A percentile compares a stretch with the other conserved stretches of the same genome.
Evolutionary conservation across 2,797 vertebrate species (phyloP).

Genomic region (Uromys caudimaculatus): DNA sequence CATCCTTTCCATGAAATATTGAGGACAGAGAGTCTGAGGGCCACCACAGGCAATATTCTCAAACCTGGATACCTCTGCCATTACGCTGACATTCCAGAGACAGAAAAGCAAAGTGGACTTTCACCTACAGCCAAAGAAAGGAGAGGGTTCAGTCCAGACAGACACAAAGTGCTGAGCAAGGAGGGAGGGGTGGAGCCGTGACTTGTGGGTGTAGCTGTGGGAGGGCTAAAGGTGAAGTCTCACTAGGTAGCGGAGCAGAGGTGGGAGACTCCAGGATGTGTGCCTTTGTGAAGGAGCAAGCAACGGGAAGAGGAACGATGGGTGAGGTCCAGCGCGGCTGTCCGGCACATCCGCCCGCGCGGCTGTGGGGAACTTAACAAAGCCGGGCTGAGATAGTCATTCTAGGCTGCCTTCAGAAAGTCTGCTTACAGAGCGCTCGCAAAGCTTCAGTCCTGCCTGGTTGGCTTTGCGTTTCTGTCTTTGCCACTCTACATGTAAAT

Average conservation of each 20-base stretch:
- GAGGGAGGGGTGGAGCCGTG: accelerated
- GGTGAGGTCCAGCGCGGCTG: neutral
- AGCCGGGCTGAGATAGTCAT: neutral
- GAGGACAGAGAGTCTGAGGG: neutral
- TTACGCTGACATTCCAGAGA: neutral
- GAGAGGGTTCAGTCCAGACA: neutral
- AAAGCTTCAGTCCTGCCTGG: neutral
- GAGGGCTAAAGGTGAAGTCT: neutral
- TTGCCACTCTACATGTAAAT: neutral
- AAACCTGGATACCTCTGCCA: neutral
- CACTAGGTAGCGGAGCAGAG: neutral
- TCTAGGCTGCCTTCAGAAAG: neutral
- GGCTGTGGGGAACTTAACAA: neutral
- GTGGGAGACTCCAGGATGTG: neutral
- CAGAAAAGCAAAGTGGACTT: neutral
- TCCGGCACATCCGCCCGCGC: too few species aligned
- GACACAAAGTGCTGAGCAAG: neutral
- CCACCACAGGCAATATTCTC: neutral
- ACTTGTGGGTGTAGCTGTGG: too few species aligned
- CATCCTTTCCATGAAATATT: neutral
- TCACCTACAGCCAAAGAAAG: neutral
- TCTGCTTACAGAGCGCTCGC: neutral
- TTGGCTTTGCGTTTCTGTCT: neutral
- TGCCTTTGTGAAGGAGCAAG: neutral
- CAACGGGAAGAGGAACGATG: neutral